These are phyloP conservation scores for Ciconia stormi DNA, from an alignment of 2,113 vertebrate genomes.

Conservation along the genomic window DNA sequence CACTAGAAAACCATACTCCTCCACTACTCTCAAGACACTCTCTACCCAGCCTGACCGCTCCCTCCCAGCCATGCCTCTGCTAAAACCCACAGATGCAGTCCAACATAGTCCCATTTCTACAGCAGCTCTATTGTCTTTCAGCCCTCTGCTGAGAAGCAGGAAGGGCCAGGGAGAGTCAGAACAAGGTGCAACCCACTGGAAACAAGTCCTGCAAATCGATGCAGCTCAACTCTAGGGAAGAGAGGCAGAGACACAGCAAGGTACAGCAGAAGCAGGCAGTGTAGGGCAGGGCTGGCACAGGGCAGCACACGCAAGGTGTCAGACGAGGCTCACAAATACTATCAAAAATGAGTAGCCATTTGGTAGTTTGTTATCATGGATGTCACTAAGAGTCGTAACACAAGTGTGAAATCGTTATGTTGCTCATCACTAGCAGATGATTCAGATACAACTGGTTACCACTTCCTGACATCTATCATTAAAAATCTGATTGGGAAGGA, in stretches of 20 bases:
- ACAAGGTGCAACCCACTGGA: not conserved
- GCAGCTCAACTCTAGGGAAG: not conserved
- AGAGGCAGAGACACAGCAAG: not conserved
- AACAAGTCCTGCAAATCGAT: not conserved
- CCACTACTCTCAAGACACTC: not conserved
- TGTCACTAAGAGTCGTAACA: not conserved
- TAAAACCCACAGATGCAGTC: not conserved
- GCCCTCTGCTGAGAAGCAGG: not conserved
- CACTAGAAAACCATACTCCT: not conserved
- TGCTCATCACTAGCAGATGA: not conserved
- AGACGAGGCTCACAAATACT: not conserved
- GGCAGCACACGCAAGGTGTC: not conserved
- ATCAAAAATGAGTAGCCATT: not conserved
- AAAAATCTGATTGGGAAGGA: not conserved
- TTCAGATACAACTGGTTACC: not conserved
- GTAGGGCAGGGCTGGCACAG: not conserved
- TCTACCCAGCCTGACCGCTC: not conserved
- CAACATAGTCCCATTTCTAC: rapidly evolving
- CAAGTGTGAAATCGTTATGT: not conserved
- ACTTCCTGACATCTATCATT: constrained; percentile 9
- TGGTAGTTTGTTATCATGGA: not conserved
- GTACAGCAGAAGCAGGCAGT: not conserved
- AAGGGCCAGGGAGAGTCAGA: not conserved
- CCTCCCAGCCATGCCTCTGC: not conserved
- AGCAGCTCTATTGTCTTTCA: not conserved